Conservation (phyloP, 2,113 vertebrate species). For the Oreochromis niloticus region DNA sequence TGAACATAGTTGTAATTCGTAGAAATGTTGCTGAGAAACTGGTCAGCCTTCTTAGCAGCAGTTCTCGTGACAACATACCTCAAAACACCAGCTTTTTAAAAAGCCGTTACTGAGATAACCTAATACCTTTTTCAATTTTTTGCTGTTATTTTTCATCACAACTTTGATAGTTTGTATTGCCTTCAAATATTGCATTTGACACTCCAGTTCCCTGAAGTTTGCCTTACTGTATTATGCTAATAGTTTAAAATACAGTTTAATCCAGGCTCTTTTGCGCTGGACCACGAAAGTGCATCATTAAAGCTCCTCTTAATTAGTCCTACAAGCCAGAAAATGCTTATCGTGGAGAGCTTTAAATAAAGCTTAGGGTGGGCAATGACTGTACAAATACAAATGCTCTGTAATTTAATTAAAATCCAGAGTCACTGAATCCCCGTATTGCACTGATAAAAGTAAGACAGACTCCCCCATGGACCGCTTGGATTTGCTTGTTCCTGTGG, state of each 20-base stretch:
- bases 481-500: not conserved
- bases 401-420: not conserved
- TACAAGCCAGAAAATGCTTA: not conserved
- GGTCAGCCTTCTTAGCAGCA: not conserved
- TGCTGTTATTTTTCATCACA: not conserved
- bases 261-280: not conserved
- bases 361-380: not conserved
- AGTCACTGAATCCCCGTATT: not conserved
- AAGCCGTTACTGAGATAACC: not conserved
- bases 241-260: not conserved
- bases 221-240: not conserved
- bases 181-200: not conserved
- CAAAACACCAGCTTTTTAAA: not conserved
- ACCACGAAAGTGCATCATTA: not conserved
- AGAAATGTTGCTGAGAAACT: not conserved
- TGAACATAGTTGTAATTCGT: not conserved
- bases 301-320: not conserved
- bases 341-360: not conserved
- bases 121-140: not conserved
- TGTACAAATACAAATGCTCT: not conserved
- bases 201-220: not conserved
- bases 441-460: not conserved
- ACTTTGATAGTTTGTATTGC: not conserved
- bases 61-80: not conserved
- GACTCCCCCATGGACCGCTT: not conserved